Conservation (phyloP, 2,888 invertebrate species). For the Saturnia japonica region DNA sequence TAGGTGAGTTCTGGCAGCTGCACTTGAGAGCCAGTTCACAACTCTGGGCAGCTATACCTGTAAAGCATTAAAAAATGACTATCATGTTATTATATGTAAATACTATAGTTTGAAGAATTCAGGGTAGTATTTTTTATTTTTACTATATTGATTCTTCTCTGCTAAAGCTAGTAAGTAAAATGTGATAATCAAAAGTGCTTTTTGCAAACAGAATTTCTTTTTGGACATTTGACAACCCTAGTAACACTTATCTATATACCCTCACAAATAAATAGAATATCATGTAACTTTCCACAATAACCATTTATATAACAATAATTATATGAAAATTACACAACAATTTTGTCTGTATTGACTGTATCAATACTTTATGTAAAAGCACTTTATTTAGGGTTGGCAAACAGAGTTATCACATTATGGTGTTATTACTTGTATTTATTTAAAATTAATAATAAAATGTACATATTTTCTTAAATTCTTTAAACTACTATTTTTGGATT, state of each 20-base stretch:
- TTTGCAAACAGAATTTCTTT: neutral
- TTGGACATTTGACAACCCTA: neutral
- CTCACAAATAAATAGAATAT: too few species aligned
- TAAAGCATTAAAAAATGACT: too few species aligned
- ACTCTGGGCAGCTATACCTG: too few species aligned
- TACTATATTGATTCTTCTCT: neutral
- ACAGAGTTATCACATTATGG: neutral
- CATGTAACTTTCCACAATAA: too few species aligned
- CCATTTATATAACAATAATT: too few species aligned
- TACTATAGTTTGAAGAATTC: neutral
- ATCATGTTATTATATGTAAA: too few species aligned
- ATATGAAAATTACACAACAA: too few species aligned
- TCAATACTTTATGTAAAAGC: neutral
- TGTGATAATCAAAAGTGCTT: neutral
- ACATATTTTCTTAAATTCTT: neutral
- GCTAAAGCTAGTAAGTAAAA: neutral
- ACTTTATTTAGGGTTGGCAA: neutral
- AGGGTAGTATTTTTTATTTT: neutral
- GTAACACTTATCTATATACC: neutral
- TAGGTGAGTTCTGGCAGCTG: too few species aligned
- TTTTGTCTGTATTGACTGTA: neutral
- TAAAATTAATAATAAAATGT: neutral
- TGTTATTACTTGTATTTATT: neutral
- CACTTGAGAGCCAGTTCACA: too few species aligned
- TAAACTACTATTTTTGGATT: neutral